phyloP scores from a whole-genome alignment of 1,140 invertebrate species.

The Caerostris extrusa region DNA sequence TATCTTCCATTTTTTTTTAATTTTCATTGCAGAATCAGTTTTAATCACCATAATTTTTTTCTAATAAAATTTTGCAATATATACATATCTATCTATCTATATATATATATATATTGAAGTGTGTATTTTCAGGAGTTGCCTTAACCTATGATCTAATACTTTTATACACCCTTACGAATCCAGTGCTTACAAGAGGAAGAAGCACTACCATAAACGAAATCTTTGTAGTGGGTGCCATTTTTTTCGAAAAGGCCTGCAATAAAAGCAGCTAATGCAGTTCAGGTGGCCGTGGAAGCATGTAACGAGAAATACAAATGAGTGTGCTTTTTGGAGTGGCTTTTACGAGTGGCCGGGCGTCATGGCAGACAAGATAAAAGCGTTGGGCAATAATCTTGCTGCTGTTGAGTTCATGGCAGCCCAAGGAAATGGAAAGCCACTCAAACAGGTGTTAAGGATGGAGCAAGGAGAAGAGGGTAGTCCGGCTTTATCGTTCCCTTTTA shows the following conservation, averaged over 20 bases:
- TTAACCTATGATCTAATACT: too few species aligned
- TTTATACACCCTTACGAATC: too few species aligned
- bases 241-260: not conserved
- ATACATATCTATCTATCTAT: too few species aligned
- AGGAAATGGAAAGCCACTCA: slow-evolving; percentile 35
- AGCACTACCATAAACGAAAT: too few species aligned
- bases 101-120: too few species aligned
- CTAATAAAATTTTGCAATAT: too few species aligned
- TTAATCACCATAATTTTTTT: too few species aligned
- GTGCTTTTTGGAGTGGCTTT: not conserved
- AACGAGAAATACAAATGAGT: slow-evolving; percentile 38
- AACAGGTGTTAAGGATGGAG: slow-evolving; percentile 19
- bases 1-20: too few species aligned
- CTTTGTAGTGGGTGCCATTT: too few species aligned
- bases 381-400: slow-evolving; percentile 28
- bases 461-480: not conserved
- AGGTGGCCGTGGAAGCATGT: not conserved
- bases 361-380: slow-evolving; percentile 40
- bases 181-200: too few species aligned
- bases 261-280: slow-evolving; percentile 15
- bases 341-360: not conserved
- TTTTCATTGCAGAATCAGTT: too few species aligned
- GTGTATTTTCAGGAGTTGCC: too few species aligned
- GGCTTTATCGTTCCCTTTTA: slow-evolving; percentile 38
- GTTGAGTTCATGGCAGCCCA: slow-evolving; percentile 2